Percentiles rank a stretch among this genome's conserved stretches.
Conservation (phyloP, 2,113 vertebrate genomes). For the Lathamus discolor region DNA sequence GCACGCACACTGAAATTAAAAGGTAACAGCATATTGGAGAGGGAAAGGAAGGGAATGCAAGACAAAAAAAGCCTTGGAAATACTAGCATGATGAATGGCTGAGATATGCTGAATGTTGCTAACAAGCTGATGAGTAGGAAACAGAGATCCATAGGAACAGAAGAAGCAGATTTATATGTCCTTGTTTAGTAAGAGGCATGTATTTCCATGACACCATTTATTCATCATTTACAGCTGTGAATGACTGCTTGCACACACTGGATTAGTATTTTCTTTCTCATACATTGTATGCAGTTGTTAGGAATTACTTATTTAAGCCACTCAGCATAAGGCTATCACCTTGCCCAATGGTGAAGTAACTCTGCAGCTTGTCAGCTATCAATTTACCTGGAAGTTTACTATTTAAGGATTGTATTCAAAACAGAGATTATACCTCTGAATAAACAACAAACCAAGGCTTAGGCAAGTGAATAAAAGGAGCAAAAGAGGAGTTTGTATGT, state of each 20-base stretch:
- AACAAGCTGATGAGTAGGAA: background rate
- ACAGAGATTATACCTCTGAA: background rate
- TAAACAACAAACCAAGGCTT: background rate
- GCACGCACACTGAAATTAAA: background rate
- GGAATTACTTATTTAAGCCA: background rate
- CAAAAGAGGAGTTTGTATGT: rapidly evolving
- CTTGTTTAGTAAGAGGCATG: background rate
- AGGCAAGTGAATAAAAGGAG: background rate
- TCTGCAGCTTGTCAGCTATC: background rate
- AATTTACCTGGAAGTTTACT: background rate
- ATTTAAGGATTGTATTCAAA: background rate
- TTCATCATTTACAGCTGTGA: background rate
- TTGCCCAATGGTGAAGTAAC: background rate
- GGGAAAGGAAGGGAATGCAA: background rate
- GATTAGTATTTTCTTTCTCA: background rate
- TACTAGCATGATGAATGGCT: background rate
- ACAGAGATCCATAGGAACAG: background rate
- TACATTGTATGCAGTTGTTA: background rate
- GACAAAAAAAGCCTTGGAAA: background rate
- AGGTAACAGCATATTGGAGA: background rate
- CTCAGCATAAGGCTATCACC: background rate
- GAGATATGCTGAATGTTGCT: background rate
- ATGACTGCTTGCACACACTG: background rate
- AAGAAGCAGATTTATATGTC: background rate
- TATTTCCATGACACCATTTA: background rate